Percentiles rank a stretch among this genome's conserved stretches.
phyloP scores from a whole-genome alignment of 2,797 vertebrate genomes.

The Chiloscyllium punctatum region DNA sequence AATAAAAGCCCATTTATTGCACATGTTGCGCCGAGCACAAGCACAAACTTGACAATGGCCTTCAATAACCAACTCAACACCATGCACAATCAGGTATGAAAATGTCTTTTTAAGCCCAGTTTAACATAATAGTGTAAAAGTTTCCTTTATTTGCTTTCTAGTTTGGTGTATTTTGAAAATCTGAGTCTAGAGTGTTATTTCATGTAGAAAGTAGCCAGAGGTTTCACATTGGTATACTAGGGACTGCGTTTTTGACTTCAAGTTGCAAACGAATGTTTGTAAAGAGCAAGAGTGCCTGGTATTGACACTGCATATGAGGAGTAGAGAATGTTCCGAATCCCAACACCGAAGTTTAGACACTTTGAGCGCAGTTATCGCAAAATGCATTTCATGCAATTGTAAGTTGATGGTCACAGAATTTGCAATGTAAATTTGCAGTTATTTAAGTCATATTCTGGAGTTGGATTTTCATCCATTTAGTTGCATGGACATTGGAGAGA shows the following conservation, averaged over 20 bases:
- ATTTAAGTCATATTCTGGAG: not conserved
- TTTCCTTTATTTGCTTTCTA: too few relatives aligned
- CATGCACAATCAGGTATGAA: constrained; percentile 82
- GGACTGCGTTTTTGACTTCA: not conserved
- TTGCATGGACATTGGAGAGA: not conserved
- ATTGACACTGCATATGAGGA: not conserved
- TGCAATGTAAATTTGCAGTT: not conserved
- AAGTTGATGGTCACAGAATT: not conserved
- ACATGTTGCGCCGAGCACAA: constrained; percentile 77
- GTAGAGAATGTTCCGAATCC: not conserved
- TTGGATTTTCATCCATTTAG: not conserved
- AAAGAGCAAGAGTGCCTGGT: not conserved
- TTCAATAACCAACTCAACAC: constrained; percentile 93
- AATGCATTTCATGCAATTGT: not conserved
- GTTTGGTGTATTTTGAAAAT: not conserved
- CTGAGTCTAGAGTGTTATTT: not conserved
- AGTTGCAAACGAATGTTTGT: not conserved
- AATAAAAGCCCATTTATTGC: constrained; percentile 84
- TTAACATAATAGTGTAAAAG: not conserved
- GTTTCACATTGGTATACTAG: not conserved
- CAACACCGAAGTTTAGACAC: not conserved
- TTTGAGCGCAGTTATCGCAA: not conserved
- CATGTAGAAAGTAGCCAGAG: not conserved
- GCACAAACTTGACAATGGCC: constrained; percentile 91
- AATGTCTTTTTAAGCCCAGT: not conserved